A percentile compares a stretch with the other conserved stretches of the same genome.
phyloP scores from a whole-genome alignment of 2,888 invertebrate species.

The Furcula furcula region DNA sequence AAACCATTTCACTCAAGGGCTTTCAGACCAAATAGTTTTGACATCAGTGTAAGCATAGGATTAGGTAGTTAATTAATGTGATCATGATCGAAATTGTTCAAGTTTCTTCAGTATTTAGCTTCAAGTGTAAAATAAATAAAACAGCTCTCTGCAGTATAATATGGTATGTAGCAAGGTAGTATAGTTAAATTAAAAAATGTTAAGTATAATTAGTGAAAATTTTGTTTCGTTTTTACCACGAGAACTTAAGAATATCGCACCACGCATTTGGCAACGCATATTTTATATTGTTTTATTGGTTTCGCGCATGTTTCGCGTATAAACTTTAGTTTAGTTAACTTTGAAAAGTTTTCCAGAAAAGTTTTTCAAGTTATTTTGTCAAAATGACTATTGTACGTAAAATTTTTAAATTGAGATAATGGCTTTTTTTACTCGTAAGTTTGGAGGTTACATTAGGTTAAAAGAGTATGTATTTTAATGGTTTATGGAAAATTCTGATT shows the following conservation, averaged over 20 bases:
- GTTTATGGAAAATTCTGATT: no score
- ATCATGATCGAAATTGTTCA: conserved; percentile 13
- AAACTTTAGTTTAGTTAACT: conserved; percentile 32
- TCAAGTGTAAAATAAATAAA: conserved; percentile 4
- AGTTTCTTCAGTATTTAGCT: conserved; percentile 16
- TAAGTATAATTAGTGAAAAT: no score
- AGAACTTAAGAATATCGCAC: conserved; percentile 24
- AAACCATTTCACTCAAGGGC: conserved; percentile 82
- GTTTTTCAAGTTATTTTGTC: conserved; percentile 46
- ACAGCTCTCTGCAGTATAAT: no score
- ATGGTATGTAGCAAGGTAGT: no score
- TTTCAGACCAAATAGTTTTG: conserved; percentile 74
- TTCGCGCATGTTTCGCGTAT: conserved; percentile 16
- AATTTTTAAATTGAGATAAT: conserved; percentile 30
- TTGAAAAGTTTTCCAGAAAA: conserved; percentile 45
- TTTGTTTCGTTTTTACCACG: conserved; percentile 22
- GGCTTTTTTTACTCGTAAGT: conserved; percentile 7
- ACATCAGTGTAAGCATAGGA: conserved; percentile 36
- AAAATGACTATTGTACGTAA: conserved; percentile 35
- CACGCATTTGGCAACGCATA: conserved; percentile 34
- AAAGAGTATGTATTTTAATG: no score
- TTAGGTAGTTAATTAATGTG: no score
- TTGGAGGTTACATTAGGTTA: conserved; percentile 15
- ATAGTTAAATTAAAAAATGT: no score
- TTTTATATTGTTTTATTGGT: conserved; percentile 16